Evolutionary conservation across 1,140 invertebrate genomes (phyloP), one percentile per base, ranked within the genome.

Genomic region (Drosophila sp.): DNA sequence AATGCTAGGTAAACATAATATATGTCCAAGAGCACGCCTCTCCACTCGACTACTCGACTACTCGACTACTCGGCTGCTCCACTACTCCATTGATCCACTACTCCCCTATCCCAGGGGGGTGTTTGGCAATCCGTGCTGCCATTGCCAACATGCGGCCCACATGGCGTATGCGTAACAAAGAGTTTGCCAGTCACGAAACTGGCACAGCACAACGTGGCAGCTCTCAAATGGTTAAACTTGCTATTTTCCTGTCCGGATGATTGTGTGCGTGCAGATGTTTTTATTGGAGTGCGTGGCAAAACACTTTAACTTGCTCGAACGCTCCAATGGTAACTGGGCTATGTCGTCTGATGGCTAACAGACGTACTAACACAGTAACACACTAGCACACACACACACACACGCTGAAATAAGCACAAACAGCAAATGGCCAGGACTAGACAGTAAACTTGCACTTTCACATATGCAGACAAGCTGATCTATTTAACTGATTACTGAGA

Each of bases 281-380:
- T 82, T 87, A 89, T 89, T 87, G 83, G 76, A 87, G 83, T 89
- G 83, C 83, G 76, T 89, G 79, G 83, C 66, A 66, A 83, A 89
- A 89, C 79, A 89, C 83, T 89, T 89, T 74, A 89, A 76, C 83
- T 83, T 75, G 76, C 72, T 72, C 9, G 72, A 69, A 69, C 48
- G 62, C 69, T 71, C 84, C 64, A 64, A 69, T 53, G 63, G 59
- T 53, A 58, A 57, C 63, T 67, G 36, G 58, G 51, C 46, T 65
- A 43, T 14, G 58, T 11, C 53, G 45, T 61, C 46, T 70, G 63
- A 56, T 63, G 62, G 48, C 70, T 40, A 71, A 67, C 62, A 73
- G 53, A 64, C 72, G 46, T 50, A 51, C 65, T 21, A 21, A 21
- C 21, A 21, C 1, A 2, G 21, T 21, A 67, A 67, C 72, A 25